Percentiles rank a stretch among this genome's conserved stretches.
Conservation (phyloP, 2,797 vertebrate species). For the Pantherophis alleghaniensis region DNA sequence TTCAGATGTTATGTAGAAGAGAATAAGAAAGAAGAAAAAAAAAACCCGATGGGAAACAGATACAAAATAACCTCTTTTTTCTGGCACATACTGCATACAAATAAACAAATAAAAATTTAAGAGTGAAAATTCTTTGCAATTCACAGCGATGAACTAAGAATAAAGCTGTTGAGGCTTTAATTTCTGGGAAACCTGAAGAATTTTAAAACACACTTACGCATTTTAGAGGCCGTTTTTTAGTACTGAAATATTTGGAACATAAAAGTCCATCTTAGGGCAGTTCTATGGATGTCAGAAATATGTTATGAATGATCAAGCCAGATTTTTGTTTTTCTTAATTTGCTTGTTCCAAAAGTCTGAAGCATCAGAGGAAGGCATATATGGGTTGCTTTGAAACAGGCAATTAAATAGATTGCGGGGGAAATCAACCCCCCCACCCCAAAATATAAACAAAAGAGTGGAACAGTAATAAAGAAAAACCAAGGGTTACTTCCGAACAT, state of each 20-base stretch:
- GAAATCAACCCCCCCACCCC: background rate
- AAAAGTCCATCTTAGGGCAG: conserved; percentile 37
- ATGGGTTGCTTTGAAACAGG: conserved; percentile 25
- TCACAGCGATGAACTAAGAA: background rate
- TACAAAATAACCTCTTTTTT: background rate
- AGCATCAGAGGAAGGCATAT: background rate
- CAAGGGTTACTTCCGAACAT: background rate
- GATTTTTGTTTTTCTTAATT: conserved; percentile 30
- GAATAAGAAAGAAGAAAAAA: background rate
- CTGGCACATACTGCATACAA: background rate
- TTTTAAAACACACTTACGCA: conserved; percentile 2
- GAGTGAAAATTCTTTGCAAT: conserved; percentile 1
- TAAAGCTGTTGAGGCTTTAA: background rate
- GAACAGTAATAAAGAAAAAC: background rate
- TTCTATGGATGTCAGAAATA: conserved; percentile 4
- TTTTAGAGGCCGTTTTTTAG: conserved; percentile 32
- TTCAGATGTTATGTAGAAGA: background rate
- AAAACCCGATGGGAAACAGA: background rate
- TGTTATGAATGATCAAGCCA: conserved; percentile 17
- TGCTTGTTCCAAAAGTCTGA: conserved; percentile 7
- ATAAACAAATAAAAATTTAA: conserved; percentile 26
- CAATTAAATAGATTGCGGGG: background rate
- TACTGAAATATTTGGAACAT: conserved; percentile 12
- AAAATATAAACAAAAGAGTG: background rate
- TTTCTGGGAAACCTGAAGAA: background rate